Evolutionary conservation across 2,797 vertebrate species (phyloP).

Genomic region (Gallinago nigripennis): DNA sequence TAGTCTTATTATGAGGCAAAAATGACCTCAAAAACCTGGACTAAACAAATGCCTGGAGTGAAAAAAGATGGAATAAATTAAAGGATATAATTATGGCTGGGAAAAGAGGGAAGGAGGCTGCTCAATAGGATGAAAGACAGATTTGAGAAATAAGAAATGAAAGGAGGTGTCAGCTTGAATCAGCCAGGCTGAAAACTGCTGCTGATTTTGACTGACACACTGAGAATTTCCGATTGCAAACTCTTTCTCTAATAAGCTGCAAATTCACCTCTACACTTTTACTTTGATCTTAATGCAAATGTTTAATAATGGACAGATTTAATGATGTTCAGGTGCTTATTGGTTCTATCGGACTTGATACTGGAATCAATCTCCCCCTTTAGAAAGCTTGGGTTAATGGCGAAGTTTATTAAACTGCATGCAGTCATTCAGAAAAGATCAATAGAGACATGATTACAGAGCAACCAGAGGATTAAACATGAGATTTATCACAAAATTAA

Average conservation of each 20-base stretch:
- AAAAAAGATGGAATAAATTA: slow-evolving; percentile 51
- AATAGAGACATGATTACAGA: slow-evolving; percentile 81
- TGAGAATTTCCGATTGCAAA: slow-evolving; percentile 6
- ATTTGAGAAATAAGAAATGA: slow-evolving; percentile 61
- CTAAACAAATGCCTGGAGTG: slow-evolving; percentile 41
- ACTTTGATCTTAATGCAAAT: slow-evolving; percentile 55
- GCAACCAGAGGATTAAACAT: slow-evolving; percentile 80
- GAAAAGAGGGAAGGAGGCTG: background rate
- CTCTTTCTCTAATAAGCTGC: slow-evolving; percentile 32
- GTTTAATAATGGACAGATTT: slow-evolving; percentile 61
- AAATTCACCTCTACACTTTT: slow-evolving; percentile 31
- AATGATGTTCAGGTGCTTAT: slow-evolving; percentile 62
- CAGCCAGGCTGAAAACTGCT: slow-evolving; percentile 42
- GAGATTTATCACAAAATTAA: slow-evolving; percentile 82
- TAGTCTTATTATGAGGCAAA: background rate
- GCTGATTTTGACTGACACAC: slow-evolving; percentile 47
- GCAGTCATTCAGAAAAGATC: slow-evolving; percentile 80
- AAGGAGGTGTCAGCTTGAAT: slow-evolving; percentile 45
- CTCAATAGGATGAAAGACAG: background rate
- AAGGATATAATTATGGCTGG: slow-evolving; percentile 25
- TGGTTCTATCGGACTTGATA: slow-evolving; percentile 70
- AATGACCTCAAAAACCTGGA: slow-evolving; percentile 6
- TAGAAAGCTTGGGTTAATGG: slow-evolving; percentile 72
- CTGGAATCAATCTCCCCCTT: slow-evolving; percentile 69
- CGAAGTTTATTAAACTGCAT: slow-evolving; percentile 79